phyloP scores from a whole-genome alignment of 2,888 invertebrate species.

The Sinodicranocentrus sp. region DNA sequence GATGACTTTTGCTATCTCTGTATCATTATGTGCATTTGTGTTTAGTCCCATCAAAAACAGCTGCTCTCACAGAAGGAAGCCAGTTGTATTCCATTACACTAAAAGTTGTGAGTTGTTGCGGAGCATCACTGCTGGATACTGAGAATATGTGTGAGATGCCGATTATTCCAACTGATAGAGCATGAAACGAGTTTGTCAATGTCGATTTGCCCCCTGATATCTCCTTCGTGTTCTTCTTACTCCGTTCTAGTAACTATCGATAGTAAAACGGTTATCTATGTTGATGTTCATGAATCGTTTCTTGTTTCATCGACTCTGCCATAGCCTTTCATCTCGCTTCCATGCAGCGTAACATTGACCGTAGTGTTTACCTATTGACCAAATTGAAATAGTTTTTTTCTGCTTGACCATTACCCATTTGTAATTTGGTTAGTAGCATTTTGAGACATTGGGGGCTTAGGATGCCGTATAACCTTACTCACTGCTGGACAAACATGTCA shows the following conservation, averaged over 20 bases:
- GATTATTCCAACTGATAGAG: slow-evolving; percentile 65
- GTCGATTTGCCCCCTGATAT: slow-evolving; percentile 48
- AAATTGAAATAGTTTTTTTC: neutral
- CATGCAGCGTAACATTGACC: neutral
- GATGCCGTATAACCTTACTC: too few relatives aligned
- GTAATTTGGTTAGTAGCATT: too few relatives aligned
- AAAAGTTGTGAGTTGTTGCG: too few relatives aligned
- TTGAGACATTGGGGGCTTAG: too few relatives aligned
- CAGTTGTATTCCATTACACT: too few relatives aligned
- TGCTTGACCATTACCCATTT: too few relatives aligned
- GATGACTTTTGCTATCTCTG: neutral
- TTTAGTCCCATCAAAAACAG: too few relatives aligned
- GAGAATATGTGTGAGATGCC: slow-evolving; percentile 13
- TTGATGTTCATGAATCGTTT: neutral
- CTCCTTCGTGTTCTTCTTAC: neutral
- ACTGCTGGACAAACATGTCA: too few relatives aligned
- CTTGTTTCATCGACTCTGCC: neutral
- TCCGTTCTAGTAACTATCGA: neutral
- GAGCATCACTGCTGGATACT: too few relatives aligned
- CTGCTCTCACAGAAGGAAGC: too few relatives aligned
- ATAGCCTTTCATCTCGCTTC: neutral
- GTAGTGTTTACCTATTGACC: neutral
- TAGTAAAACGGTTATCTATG: neutral
- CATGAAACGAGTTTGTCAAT: slow-evolving; percentile 64
- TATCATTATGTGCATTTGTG: too few relatives aligned